Percentiles rank a stretch among this genome's conserved stretches.
phyloP scores from a whole-genome alignment of 2,888 invertebrate genomes.

The Phasia obesa region DNA sequence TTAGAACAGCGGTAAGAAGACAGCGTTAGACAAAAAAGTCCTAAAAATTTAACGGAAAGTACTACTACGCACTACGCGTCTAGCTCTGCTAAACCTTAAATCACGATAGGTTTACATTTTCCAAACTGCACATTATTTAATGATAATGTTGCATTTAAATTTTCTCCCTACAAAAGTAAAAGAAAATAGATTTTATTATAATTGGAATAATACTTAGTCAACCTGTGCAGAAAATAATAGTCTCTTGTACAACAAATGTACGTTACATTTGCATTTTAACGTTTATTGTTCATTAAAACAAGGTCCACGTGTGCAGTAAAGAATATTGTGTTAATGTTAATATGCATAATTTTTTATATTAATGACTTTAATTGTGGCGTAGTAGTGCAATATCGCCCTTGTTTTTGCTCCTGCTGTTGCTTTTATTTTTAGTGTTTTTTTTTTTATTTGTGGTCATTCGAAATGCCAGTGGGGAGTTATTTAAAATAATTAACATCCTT shows the following conservation, averaged over 20 bases:
- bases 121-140: background rate
- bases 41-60: background rate
- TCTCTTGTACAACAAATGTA: background rate
- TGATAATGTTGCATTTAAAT: slow-evolving; percentile 12
- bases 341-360: slow-evolving; percentile 59
- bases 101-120: too few relatives aligned
- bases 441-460: slow-evolving; percentile 39
- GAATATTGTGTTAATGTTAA: slow-evolving; percentile 49
- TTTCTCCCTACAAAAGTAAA: slow-evolving; percentile 25
- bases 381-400: slow-evolving; percentile 31
- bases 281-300: slow-evolving; percentile 59
- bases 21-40: too few relatives aligned
- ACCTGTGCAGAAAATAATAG: slow-evolving; percentile 47
- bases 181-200: slow-evolving; percentile 6
- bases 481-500: slow-evolving; percentile 68
- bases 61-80: background rate
- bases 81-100: background rate
- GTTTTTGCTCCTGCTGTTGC: slow-evolving; percentile 9
- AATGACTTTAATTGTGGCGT: slow-evolving; percentile 61
- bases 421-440: slow-evolving; percentile 24
- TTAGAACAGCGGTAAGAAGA: background rate
- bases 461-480: slow-evolving; percentile 50
- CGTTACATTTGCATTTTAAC: slow-evolving; percentile 65
- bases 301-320: slow-evolving; percentile 28
- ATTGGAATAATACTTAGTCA: slow-evolving; percentile 40